These are phyloP conservation scores for Psittacula echo DNA, from an alignment of 2,797 vertebrate species.

Conservation along the genomic window DNA sequence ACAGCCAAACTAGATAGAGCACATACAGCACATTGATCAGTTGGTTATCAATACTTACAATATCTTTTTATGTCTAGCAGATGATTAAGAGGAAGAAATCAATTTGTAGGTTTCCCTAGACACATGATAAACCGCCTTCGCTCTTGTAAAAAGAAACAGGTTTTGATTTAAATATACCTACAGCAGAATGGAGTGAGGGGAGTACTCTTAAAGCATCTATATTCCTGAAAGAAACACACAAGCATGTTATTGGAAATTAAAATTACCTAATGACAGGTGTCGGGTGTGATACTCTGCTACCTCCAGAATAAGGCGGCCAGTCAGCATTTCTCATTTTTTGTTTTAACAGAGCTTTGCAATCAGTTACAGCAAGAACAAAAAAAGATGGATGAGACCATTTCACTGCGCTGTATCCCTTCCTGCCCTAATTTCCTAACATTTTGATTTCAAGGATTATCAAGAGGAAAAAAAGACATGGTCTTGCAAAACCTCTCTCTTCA, in stretches of 20 bases:
- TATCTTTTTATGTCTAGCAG: background rate
- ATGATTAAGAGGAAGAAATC: background rate
- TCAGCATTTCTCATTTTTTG: background rate
- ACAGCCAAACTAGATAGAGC: background rate
- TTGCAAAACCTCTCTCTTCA: background rate
- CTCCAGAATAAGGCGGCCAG: background rate
- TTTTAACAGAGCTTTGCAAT: background rate
- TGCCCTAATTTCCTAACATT: background rate
- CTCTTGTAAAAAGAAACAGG: background rate
- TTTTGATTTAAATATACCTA: background rate
- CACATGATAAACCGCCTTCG: background rate
- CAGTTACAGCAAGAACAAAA: background rate
- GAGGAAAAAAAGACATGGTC: background rate
- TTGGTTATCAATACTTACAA: background rate
- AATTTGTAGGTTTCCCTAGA: background rate
- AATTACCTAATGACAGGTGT: background rate
- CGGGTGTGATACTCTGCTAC: background rate
- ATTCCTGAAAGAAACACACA: background rate
- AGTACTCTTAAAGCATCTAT: background rate
- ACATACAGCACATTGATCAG: background rate
- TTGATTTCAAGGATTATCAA: background rate
- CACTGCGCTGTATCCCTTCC: background rate
- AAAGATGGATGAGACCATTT: background rate
- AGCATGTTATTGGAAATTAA: background rate
- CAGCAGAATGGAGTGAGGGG: background rate